Evolutionary conservation across 2,888 invertebrate species (phyloP).

Genomic region (Ichneumoninae sp.): DNA sequence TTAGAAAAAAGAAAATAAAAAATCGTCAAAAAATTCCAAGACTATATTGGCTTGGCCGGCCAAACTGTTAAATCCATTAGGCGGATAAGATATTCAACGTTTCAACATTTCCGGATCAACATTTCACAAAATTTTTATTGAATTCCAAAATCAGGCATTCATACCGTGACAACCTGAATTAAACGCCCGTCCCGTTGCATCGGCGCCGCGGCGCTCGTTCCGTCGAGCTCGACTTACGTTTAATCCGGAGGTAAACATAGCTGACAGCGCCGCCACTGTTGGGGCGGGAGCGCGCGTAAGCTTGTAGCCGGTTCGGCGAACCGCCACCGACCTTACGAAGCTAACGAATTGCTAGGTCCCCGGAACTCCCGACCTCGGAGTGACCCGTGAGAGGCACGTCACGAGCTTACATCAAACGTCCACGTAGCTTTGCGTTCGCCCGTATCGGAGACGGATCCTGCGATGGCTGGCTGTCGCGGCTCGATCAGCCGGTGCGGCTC

Average conservation of each 20-base stretch:
- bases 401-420: neutral
- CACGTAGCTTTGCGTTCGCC: neutral
- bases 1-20: too few species aligned
- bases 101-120: too few species aligned
- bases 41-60: too few species aligned
- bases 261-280: neutral
- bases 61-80: too few species aligned
- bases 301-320: neutral
- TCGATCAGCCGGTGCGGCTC: neutral
- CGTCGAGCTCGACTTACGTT: conserved; percentile 26
- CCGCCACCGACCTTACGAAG: conserved; percentile 7
- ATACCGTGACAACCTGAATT: neutral
- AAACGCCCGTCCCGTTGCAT: neutral
- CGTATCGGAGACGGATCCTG: neutral
- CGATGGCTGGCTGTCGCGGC: neutral
- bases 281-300: neutral
- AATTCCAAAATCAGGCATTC: neutral
- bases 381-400: neutral
- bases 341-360: neutral
- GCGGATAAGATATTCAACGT: too few species aligned
- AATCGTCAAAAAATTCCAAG: too few species aligned
- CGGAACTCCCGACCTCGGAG: neutral
- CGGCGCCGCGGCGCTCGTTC: neutral
- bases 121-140: too few species aligned
- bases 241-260: conserved; percentile 34